These are phyloP conservation scores for Barbus barbus DNA, from an alignment of 2,113 vertebrate species.

Conservation along the genomic window DNA sequence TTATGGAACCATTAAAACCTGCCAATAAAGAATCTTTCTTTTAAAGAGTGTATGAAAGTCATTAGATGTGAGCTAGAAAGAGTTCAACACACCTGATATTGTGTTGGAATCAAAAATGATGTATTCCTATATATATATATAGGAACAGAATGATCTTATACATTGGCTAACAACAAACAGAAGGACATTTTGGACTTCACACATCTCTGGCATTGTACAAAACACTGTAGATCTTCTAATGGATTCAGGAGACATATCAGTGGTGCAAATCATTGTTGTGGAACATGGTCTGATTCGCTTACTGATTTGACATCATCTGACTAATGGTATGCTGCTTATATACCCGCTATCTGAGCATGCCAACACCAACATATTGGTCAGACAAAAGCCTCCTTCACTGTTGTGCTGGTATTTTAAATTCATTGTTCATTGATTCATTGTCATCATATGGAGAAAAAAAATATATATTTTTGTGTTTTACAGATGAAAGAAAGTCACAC, in stretches of 20 bases:
- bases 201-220: background rate
- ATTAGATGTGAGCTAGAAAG: background rate
- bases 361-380: too few relatives aligned
- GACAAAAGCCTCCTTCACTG: slow-evolving; percentile 3
- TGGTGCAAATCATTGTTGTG: background rate
- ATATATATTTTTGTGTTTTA: background rate
- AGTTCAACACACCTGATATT: background rate
- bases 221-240: background rate
- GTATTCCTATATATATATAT: too few relatives aligned
- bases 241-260: background rate
- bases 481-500: background rate
- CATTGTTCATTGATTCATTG: too few relatives aligned
- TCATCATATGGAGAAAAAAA: too few relatives aligned
- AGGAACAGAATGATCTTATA: background rate
- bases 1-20: too few relatives aligned
- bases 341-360: background rate
- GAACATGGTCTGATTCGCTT: background rate
- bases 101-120: background rate
- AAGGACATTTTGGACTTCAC: background rate
- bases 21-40: background rate
- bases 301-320: slow-evolving; percentile 5
- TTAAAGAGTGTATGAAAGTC: background rate
- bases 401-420: slow-evolving; percentile 1
- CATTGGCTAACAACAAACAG: background rate
- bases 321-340: background rate